These are phyloP conservation scores for Drosophila pseudoananassae DNA, from an alignment of 1,140 invertebrate genomes.

Conservation along the genomic window DNA sequence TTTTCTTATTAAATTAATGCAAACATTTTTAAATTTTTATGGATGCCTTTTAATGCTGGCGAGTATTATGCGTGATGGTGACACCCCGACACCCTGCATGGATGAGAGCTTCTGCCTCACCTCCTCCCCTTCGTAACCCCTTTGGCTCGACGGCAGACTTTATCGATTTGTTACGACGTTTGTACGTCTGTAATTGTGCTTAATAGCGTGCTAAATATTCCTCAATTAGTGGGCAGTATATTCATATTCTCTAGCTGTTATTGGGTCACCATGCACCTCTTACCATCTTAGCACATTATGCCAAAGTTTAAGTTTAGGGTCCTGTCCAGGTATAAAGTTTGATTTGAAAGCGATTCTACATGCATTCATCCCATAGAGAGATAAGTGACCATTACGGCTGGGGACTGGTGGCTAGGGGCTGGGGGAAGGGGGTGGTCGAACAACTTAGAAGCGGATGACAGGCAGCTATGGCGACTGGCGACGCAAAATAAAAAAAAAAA, in stretches of 20 bases:
- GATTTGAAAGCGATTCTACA: neutral
- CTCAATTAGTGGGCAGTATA: slow-evolving; percentile 61
- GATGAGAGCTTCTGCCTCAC: neutral
- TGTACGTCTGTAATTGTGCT: slow-evolving; percentile 67
- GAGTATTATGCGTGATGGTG: slow-evolving; percentile 30
- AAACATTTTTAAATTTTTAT: slow-evolving; percentile 71
- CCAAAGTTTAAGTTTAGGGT: slow-evolving; percentile 60
- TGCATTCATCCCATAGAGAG: neutral
- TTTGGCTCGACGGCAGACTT: slow-evolving; percentile 12
- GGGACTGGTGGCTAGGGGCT: neutral
- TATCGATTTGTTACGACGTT: slow-evolving; percentile 55
- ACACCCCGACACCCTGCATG: neutral
- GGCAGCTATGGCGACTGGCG: slow-evolving; percentile 42
- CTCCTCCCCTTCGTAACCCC: slow-evolving; percentile 12
- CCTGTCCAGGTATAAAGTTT: slow-evolving; percentile 15
- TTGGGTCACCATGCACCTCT: neutral
- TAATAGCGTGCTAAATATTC: slow-evolving; percentile 78
- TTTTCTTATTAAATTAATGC: slow-evolving; percentile 63
- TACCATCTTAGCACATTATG: neutral
- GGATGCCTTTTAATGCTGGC: slow-evolving; percentile 60
- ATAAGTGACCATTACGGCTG: slow-evolving; percentile 6
- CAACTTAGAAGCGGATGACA: slow-evolving; percentile 39
- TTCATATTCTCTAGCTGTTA: neutral
- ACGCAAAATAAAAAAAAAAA: slow-evolving; percentile 48
- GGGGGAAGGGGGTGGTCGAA: slow-evolving; percentile 2